Conservation (phyloP, 1,140 invertebrate species). For the Thalassaphorura encarpata region DNA sequence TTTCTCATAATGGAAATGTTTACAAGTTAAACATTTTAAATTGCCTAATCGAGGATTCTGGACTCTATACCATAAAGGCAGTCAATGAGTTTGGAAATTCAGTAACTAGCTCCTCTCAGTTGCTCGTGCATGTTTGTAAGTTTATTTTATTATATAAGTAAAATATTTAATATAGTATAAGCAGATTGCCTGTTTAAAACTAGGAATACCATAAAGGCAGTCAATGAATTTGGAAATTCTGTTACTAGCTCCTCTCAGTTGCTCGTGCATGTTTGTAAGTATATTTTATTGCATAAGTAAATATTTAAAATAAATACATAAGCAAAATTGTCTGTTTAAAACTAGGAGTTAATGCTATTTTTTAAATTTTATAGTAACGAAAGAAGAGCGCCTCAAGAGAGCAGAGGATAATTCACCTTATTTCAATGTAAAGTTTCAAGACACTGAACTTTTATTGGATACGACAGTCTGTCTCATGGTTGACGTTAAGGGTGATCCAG, state of each 20-base stretch:
- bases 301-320: too few relatives aligned
- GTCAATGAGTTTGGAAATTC: conserved; percentile 67
- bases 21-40: conserved; percentile 62
- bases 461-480: conserved; percentile 82
- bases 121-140: conserved; percentile 72
- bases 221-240: conserved; percentile 65
- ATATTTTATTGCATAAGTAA: neutral
- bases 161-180: too few relatives aligned
- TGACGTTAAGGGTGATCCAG: conserved; percentile 75
- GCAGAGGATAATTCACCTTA: conserved; percentile 61
- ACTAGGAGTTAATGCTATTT: too few relatives aligned
- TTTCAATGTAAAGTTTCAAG: conserved; percentile 70
- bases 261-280: conserved; percentile 68
- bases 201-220: conserved; percentile 82
- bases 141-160: conserved; percentile 26
- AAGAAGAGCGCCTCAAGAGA: conserved; percentile 54
- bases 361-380: conserved; percentile 54
- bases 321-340: too few relatives aligned
- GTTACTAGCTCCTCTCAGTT: conserved; percentile 73
- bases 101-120: conserved; percentile 68
- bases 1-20: conserved; percentile 46
- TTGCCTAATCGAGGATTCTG: conserved; percentile 68
- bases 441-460: conserved; percentile 74
- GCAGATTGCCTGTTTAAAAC: too few relatives aligned
- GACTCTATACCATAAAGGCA: conserved; percentile 84